Evolutionary conservation across 2,888 invertebrate species (phyloP).

Genomic region (Nemapogon koenigi): DNA sequence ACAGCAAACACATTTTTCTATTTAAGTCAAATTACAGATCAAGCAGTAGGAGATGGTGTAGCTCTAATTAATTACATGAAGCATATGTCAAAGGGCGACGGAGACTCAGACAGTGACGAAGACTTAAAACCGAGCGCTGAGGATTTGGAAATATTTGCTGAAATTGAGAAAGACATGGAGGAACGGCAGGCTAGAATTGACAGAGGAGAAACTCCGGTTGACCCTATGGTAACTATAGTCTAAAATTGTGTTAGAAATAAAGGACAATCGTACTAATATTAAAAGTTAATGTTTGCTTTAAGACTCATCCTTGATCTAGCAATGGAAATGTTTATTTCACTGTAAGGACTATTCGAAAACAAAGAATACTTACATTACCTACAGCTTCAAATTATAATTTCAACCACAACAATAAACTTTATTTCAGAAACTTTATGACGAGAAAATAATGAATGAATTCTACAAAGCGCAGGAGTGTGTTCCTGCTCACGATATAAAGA

Average conservation of each 20-base stretch:
- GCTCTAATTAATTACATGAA: too few relatives aligned
- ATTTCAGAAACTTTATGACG: constrained; percentile 43
- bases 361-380: too few relatives aligned
- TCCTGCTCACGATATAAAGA: constrained; percentile 32
- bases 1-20: too few relatives aligned
- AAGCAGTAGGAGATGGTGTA: too few relatives aligned
- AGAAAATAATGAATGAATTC: constrained; percentile 38
- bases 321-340: too few relatives aligned
- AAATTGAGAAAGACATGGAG: constrained; percentile 36
- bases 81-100: constrained; percentile 12
- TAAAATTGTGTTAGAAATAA: constrained; percentile 1
- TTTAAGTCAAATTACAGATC: too few relatives aligned
- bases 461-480: constrained; percentile 26
- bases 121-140: constrained; percentile 43
- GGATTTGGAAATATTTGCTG: constrained; percentile 47
- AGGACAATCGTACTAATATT: too few relatives aligned
- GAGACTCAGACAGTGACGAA: constrained; percentile 17
- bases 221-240: constrained; percentile 37
- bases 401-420: not conserved
- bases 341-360: too few relatives aligned
- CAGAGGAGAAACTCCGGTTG: constrained; percentile 48
- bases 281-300: too few relatives aligned
- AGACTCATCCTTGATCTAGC: too few relatives aligned
- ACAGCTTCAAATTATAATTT: not conserved
- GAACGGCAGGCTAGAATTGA: constrained; percentile 46